phyloP scores from a whole-genome alignment of 2,888 invertebrate species.

The Sussaba pulchella region DNA sequence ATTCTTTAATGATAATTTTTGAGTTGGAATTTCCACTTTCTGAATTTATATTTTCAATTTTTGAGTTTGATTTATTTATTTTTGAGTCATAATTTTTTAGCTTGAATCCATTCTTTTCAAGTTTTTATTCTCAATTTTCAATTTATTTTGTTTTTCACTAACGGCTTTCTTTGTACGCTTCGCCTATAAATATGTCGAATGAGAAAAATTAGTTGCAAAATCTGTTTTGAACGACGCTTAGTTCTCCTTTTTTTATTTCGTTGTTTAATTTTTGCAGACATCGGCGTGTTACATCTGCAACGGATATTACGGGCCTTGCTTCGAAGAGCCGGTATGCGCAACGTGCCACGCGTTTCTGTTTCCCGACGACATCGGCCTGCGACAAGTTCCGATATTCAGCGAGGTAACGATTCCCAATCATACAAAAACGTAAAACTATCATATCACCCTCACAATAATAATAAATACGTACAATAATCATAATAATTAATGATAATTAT shows the following conservation, averaged over 20 bases:
- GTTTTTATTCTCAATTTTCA: too few relatives aligned
- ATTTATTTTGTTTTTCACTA: too few relatives aligned
- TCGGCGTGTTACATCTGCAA: conserved; percentile 92
- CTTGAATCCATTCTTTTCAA: too few relatives aligned
- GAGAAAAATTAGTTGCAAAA: background rate
- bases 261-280: conserved; percentile 85
- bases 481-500: too few relatives aligned
- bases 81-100: too few relatives aligned
- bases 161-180: too few relatives aligned
- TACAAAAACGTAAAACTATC: background rate
- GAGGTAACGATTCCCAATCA: conserved; percentile 77
- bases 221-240: background rate
- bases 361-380: conserved; percentile 89
- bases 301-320: conserved; percentile 96
- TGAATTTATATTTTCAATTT: too few relatives aligned
- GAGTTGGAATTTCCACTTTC: too few relatives aligned
- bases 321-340: conserved; percentile 95
- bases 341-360: conserved; percentile 97
- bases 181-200: background rate
- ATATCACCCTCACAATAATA: conserved; percentile 4
- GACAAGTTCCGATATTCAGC: conserved; percentile 84
- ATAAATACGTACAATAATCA: too few relatives aligned
- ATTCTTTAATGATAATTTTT: too few relatives aligned
- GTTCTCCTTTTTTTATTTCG: background rate
- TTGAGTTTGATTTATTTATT: too few relatives aligned